Evolutionary conservation across 2,113 vertebrate species (phyloP).

Genomic region (Chrysemys picta): DNA sequence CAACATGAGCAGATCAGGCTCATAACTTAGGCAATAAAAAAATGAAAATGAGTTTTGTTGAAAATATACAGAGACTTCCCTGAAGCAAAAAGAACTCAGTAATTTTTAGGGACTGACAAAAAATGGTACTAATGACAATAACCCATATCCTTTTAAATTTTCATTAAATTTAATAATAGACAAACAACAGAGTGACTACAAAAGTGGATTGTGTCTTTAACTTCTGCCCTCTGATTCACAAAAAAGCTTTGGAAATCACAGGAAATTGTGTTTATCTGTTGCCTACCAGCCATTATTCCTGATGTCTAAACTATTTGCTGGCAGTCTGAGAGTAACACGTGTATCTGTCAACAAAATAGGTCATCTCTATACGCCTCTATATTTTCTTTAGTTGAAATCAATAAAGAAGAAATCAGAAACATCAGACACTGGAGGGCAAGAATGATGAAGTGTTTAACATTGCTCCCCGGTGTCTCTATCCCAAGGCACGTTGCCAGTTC

Average conservation of each 20-base stretch:
- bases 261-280: conserved; percentile 40
- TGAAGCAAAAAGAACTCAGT: not conserved
- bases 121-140: not conserved
- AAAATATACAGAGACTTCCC: not conserved
- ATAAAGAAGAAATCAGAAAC: conserved; percentile 69
- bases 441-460: conserved; percentile 50
- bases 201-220: not conserved
- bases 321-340: conserved; percentile 38
- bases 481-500: conserved; percentile 9
- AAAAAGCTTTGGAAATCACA: not conserved
- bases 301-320: conserved; percentile 41
- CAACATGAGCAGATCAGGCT: not conserved
- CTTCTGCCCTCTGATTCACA: conserved; percentile 2
- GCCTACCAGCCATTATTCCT: conserved; percentile 32
- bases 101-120: not conserved
- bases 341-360: conserved; percentile 57
- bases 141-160: not conserved
- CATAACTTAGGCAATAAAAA: not conserved
- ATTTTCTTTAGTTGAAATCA: conserved; percentile 68
- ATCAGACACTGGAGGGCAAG: conserved; percentile 48
- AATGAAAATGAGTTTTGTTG: not conserved
- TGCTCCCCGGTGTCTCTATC: conserved; percentile 43
- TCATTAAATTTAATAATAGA: not conserved
- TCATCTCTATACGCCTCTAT: conserved; percentile 52
- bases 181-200: not conserved